Conservation (phyloP, 2,797 vertebrate genomes). For the Scomberomorus guttatus region DNA sequence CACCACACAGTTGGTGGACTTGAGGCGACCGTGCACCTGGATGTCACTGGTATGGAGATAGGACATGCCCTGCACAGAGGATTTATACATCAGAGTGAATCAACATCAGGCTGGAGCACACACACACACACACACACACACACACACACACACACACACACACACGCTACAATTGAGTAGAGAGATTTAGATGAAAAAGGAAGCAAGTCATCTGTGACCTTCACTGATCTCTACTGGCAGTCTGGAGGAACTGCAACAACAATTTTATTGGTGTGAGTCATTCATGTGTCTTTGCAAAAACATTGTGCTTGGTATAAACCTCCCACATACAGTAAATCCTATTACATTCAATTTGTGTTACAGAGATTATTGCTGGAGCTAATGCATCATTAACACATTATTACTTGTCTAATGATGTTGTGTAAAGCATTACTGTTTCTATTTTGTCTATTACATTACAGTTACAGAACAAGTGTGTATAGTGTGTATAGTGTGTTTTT, state of each 20-base stretch:
- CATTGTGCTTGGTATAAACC: background rate
- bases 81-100: background rate
- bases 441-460: no score
- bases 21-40: conserved; percentile 95
- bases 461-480: no score
- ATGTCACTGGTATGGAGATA: conserved; percentile 96
- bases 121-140: no score
- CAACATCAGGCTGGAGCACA: background rate
- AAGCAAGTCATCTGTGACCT: background rate
- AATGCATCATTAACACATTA: background rate
- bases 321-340: background rate
- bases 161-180: background rate
- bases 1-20: conserved; percentile 97
- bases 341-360: background rate
- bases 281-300: background rate
- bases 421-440: no score
- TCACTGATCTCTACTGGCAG: conserved; percentile 41
- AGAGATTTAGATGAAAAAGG: background rate
- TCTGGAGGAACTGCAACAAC: background rate
- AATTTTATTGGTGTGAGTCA: background rate
- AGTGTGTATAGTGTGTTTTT: no score
- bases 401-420: no score
- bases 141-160: no score
- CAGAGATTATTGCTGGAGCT: background rate
- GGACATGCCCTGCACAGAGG: conserved; percentile 93